Conservation (phyloP, 1,140 invertebrate genomes). For the Atta colombica region DNA sequence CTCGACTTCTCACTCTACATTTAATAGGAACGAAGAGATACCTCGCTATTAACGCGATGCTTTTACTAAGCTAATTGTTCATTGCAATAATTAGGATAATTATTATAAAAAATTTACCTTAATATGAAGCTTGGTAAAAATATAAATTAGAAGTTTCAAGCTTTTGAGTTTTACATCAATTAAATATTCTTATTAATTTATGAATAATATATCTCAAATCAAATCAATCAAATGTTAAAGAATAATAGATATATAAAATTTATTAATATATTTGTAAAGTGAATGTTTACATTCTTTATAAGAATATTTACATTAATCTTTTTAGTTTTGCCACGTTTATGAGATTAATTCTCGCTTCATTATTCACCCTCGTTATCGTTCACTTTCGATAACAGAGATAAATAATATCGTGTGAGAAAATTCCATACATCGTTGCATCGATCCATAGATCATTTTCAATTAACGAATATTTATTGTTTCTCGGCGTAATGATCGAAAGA, state of each 20-base stretch:
- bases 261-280: background rate
- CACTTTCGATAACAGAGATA: slow-evolving; percentile 32
- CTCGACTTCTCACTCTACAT: background rate
- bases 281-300: background rate
- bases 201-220: background rate
- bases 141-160: background rate
- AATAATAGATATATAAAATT: background rate
- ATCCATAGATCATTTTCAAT: slow-evolving; percentile 44
- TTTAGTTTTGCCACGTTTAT: background rate
- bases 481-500: slow-evolving; percentile 7
- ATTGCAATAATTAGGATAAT: slow-evolving; percentile 39
- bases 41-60: slow-evolving; percentile 31
- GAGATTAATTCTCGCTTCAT: slow-evolving; percentile 2
- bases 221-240: background rate
- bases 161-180: background rate
- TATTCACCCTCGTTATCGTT: background rate
- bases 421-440: background rate
- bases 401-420: slow-evolving; percentile 38
- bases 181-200: background rate
- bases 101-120: slow-evolving; percentile 19
- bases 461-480: slow-evolving; percentile 43
- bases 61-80: slow-evolving; percentile 49
- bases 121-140: background rate
- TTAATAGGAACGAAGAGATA: slow-evolving; percentile 40
- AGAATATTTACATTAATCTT: background rate